These are phyloP conservation scores for Hylaeus volcanicus DNA, from an alignment of 1,140 invertebrate genomes.

Conservation along the genomic window DNA sequence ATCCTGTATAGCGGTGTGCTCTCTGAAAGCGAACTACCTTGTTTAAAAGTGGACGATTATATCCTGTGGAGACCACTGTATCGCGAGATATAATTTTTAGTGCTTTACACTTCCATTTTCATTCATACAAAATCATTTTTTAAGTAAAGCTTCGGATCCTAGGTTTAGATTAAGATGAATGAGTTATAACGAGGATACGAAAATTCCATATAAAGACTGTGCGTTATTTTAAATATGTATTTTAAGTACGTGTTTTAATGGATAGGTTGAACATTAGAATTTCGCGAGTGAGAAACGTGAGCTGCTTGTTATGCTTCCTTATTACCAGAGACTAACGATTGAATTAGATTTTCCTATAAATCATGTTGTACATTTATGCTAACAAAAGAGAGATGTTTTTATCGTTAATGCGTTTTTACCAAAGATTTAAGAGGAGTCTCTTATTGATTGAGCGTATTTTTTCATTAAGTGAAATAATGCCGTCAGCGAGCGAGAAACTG, in stretches of 20 bases:
- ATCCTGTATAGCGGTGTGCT: no score
- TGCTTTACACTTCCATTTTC: not conserved
- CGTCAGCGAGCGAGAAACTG: not conserved
- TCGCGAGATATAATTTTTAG: not conserved
- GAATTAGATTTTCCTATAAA: not conserved
- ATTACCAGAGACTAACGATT: not conserved
- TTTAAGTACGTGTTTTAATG: not conserved
- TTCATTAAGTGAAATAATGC: not conserved
- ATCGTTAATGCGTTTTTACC: constrained; percentile 1
- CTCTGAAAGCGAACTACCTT: no score
- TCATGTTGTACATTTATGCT: constrained; percentile 3
- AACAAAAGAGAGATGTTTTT: not conserved
- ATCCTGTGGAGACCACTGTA: no score
- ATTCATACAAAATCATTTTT: not conserved
- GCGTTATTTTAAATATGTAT: not conserved
- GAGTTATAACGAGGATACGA: not conserved
- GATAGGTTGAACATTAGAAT: not conserved
- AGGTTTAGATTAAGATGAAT: not conserved
- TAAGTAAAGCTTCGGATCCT: not conserved
- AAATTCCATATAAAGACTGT: constrained; percentile 8
- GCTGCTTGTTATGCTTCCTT: not conserved
- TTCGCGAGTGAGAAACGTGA: not conserved
- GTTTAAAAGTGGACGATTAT: no score
- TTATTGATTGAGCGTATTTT: not conserved
- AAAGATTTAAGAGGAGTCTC: not conserved